Conservation (phyloP, 2,797 vertebrate species). For the Mionectes olivaceus region DNA sequence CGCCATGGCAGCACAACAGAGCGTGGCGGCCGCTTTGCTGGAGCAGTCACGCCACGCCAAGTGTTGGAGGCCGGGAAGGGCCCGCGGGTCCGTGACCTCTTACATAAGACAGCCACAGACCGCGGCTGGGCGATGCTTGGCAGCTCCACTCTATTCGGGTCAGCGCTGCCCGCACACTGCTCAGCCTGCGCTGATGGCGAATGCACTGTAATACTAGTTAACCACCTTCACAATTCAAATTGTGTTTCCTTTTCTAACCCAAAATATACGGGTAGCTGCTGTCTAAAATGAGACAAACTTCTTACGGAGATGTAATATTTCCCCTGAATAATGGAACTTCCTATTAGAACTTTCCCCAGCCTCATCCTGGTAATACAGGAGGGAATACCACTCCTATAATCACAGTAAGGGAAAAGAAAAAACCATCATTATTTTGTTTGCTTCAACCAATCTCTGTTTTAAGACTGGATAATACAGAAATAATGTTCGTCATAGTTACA, state of each 20-base stretch:
- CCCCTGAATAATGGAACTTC: background rate
- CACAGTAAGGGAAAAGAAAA: background rate
- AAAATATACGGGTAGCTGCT: background rate
- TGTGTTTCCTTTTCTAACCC: background rate
- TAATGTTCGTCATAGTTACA: background rate
- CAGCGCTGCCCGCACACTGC: background rate
- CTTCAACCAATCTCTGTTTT: background rate
- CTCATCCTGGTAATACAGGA: background rate
- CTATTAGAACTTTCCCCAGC: background rate
- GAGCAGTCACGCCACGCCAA: background rate
- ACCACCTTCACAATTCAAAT: fast-evolving
- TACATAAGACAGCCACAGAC: background rate
- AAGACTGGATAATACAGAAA: background rate
- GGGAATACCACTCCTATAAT: background rate
- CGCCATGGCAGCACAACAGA: fast-evolving
- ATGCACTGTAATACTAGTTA: fast-evolving
- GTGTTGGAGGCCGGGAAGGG: fast-evolving
- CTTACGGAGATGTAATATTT: background rate
- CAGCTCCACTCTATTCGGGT: fast-evolving
- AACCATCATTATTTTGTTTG: background rate
- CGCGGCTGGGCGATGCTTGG: fast-evolving
- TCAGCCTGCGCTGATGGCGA: background rate
- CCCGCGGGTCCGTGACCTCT: background rate
- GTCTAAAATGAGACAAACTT: background rate
- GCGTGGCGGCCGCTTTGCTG: background rate